A percentile compares a stretch with the other conserved stretches of the same genome.
Evolutionary conservation across 2,797 vertebrate species (phyloP).

Genomic region (Silurus lanzhouensis): DNA sequence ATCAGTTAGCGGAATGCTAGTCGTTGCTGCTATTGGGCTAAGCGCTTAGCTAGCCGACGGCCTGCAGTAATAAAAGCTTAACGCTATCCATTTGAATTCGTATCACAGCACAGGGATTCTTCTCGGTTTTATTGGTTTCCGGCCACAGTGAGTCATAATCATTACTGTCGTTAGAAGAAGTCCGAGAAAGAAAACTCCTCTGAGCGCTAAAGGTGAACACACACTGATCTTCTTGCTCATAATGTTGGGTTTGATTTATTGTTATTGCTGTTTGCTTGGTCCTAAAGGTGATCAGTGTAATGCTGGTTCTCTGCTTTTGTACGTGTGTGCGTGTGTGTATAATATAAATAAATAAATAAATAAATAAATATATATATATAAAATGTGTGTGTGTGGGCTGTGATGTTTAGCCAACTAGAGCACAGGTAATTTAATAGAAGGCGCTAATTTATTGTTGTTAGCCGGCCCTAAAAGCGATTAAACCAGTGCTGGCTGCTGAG

Average conservation of each 20-base stretch:
- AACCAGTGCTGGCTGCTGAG: not conserved
- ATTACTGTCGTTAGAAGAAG: not conserved
- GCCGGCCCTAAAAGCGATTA: not conserved
- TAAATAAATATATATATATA: no score
- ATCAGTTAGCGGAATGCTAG: not conserved
- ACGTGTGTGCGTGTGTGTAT: not conserved
- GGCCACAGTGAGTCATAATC: not conserved
- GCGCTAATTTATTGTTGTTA: not conserved
- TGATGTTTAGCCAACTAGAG: slow-evolving; percentile 16
- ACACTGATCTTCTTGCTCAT: not conserved
- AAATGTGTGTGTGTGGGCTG: not conserved
- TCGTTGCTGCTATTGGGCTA: not conserved
- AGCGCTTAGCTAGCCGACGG: not conserved
- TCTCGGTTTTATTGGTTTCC: not conserved
- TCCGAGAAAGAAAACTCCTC: not conserved
- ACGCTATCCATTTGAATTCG: not conserved
- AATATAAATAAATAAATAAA: no score
- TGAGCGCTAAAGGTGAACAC: not conserved
- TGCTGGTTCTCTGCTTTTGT: not conserved
- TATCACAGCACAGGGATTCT: not conserved
- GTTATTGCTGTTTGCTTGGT: not conserved
- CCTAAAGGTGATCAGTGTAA: slow-evolving; percentile 20
- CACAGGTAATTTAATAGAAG: slow-evolving; percentile 45
- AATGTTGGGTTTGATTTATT: not conserved
- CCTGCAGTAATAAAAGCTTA: not conserved